These are phyloP conservation scores for Labeo rohita DNA, from an alignment of 2,113 vertebrate genomes.

Conservation along the genomic window DNA sequence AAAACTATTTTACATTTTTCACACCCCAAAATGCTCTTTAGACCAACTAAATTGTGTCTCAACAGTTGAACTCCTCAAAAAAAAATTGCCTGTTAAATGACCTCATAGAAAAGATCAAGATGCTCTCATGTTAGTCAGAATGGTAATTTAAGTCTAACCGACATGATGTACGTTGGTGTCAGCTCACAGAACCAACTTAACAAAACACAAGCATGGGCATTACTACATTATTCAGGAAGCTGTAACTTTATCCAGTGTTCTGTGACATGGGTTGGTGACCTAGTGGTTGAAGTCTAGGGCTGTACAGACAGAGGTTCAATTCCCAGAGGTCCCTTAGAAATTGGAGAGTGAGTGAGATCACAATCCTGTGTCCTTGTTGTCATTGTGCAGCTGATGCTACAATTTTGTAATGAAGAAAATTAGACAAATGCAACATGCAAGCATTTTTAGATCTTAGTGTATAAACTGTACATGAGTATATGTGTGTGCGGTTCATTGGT, in stretches of 20 bases:
- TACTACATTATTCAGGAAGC: constrained; percentile 26
- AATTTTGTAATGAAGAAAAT: not conserved
- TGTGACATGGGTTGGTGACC: constrained; percentile 1
- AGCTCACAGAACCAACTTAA: not conserved
- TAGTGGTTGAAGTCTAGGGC: constrained; percentile 3
- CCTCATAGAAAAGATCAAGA: not conserved
- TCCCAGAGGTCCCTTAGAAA: not conserved
- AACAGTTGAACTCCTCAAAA: not conserved
- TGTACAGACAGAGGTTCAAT: not conserved
- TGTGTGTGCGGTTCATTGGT: constrained; percentile 12
- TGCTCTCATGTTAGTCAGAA: not conserved
- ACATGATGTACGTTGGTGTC: not conserved
- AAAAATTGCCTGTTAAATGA: not conserved
- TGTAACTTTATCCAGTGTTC: constrained; percentile 21
- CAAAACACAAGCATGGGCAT: not conserved
- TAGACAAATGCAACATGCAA: not conserved
- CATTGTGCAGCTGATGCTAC: not conserved
- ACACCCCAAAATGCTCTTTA: not conserved
- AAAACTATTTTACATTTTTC: not conserved
- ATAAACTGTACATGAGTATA: constrained; percentile 48
- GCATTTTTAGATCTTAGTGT: not conserved
- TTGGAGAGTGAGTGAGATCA: not conserved
- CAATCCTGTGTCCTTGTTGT: not conserved
- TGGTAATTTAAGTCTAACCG: constrained; percentile 1
- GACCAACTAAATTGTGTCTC: not conserved